Percentiles rank a stretch among this genome's conserved stretches.
These are phyloP conservation scores for Varanus komodoensis DNA, from an alignment of 2,113 vertebrate species.

Conservation along the genomic window DNA sequence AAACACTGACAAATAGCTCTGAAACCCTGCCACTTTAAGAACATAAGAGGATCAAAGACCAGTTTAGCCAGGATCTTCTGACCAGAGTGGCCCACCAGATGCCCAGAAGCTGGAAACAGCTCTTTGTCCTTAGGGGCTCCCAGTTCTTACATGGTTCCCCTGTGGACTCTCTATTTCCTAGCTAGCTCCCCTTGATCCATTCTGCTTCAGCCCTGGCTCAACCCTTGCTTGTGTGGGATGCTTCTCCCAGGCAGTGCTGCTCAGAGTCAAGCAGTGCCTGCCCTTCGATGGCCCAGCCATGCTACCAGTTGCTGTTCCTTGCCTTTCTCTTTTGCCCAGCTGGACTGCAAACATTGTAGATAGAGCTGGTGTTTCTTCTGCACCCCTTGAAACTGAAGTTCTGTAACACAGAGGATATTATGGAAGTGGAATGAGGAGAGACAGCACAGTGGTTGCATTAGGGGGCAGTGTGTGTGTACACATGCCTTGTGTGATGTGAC, in stretches of 20 bases:
- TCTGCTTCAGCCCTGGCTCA: background rate
- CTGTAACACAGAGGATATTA: background rate
- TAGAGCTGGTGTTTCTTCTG: background rate
- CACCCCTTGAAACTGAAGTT: background rate
- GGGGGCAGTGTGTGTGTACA: background rate
- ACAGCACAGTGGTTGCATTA: background rate
- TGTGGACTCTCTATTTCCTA: background rate
- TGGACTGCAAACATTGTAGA: background rate
- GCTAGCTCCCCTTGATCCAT: background rate
- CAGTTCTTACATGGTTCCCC: background rate
- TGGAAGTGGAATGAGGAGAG: background rate
- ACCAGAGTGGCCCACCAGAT: background rate
- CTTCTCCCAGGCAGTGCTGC: background rate
- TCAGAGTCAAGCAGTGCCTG: background rate
- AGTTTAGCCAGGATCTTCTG: background rate
- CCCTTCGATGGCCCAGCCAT: background rate
- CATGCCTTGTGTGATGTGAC: background rate
- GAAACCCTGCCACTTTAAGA: background rate
- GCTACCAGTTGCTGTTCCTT: background rate
- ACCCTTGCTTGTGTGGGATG: background rate
- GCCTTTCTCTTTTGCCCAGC: background rate
- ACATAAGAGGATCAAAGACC: background rate
- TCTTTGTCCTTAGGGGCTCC: background rate
- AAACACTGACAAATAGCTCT: background rate
- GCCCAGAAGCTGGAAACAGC: background rate